A percentile compares a stretch with the other conserved stretches of the same genome.
phyloP scores from a whole-genome alignment of 2,113 vertebrate genomes.

The Willisornis vidua region DNA sequence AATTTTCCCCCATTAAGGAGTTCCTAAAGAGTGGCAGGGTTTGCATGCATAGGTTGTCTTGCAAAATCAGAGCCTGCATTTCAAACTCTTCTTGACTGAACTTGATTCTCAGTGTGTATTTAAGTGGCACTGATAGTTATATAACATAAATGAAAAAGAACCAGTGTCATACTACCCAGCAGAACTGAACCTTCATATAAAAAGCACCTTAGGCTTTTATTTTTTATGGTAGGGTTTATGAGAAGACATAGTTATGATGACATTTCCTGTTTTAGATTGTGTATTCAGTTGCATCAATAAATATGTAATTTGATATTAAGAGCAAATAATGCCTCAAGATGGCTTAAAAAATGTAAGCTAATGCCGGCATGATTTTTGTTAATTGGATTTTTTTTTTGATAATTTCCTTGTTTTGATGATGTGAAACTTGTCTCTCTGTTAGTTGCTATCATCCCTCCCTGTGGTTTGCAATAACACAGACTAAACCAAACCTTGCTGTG shows the following conservation, averaged over 20 bases:
- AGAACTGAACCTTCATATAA: background rate
- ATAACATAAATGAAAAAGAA: background rate
- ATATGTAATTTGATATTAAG: background rate
- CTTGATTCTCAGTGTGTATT: background rate
- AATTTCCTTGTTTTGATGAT: background rate
- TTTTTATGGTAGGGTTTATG: background rate
- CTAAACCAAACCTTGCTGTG: background rate
- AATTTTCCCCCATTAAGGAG: background rate
- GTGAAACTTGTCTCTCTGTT: background rate
- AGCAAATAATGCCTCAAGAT: background rate
- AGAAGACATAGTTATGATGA: background rate
- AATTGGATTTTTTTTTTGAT: background rate
- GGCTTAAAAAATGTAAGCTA: background rate
- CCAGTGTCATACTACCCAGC: background rate
- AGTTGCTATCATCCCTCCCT: background rate
- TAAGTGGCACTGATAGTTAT: background rate
- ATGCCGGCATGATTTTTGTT: background rate
- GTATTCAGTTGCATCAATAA: background rate
- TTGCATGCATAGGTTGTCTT: background rate
- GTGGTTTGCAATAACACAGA: background rate
- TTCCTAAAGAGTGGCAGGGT: background rate
- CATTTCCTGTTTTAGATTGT: background rate
- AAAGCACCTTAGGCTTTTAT: background rate
- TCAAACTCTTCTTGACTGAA: background rate
- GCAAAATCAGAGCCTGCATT: background rate